A percentile compares a stretch with the other conserved stretches of the same genome.
Evolutionary conservation across 1,140 invertebrate genomes (phyloP).

Genomic region (Pemphigus obesinymphae): DNA sequence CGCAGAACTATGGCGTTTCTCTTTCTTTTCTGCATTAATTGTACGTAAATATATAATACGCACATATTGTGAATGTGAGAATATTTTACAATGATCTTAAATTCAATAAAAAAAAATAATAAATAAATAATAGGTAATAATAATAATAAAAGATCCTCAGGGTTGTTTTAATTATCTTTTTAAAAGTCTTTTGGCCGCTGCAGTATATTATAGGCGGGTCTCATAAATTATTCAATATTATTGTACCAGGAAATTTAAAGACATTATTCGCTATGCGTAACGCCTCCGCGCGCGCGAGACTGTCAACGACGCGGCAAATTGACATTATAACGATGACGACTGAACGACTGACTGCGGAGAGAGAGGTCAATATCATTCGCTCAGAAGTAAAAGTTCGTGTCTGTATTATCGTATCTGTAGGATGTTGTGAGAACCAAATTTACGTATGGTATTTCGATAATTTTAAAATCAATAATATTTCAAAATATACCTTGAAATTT

Average conservation of each 20-base stretch:
- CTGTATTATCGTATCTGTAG: no score
- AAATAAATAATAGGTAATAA: no score
- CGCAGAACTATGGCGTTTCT: neutral
- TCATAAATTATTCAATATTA: neutral
- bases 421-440: no score
- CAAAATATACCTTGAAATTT: no score
- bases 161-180: slow-evolving; percentile 19
- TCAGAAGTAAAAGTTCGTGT: slow-evolving; percentile 1
- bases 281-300: neutral
- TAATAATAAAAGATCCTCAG: neutral
- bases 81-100: no score
- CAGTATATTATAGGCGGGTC: neutral
- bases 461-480: no score
- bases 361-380: neutral
- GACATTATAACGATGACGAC: slow-evolving; percentile 18
- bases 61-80: no score
- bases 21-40: neutral
- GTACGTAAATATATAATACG: neutral
- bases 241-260: neutral
- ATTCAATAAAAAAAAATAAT: no score
- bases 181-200: neutral
- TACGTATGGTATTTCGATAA: no score
- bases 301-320: slow-evolving; percentile 7
- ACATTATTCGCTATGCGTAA: neutral
- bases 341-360: neutral